Evolutionary conservation across 1,140 invertebrate species (phyloP), one percentile per base, ranked within the genome.

Genomic region (Bombus terrestris): DNA sequence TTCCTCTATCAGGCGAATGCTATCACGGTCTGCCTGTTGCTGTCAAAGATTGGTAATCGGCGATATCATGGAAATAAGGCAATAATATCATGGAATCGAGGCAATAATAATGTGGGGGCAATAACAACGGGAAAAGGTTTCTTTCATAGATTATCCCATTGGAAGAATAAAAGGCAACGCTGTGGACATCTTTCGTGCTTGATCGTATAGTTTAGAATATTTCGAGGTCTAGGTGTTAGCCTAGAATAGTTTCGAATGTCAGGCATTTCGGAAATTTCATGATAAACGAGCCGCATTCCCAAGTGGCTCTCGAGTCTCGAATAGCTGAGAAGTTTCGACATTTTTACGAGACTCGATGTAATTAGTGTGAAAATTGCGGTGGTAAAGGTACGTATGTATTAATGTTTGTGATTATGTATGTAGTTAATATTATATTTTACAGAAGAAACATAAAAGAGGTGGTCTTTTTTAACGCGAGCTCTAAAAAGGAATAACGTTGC

Each of bases 251-350:
- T 80, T 10, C 41, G 41, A 80, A 43, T 47, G 47, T 69, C 53
- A 68, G 77, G 77, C 77, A 80, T 80, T 80, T 80, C 41, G n/a
- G 32, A 69, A n/a, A 69, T 80, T 80, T 69, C 41, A 12, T 47
- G 41, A 64, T 79, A 22, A 47, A 68, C 77, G 22, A 64, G 37
- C 25, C 6, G 8, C 10, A 25, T 10, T 28, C 77, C 6, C 28
- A 13, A 43, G 41, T 13, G 41, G 35, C 28, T 47, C 4, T 37
- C 62, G 28, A 64, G 76, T 32, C 22, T 53, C 41, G 64, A 68
- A 80, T 69, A 69, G 28, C 64, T 80, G 8, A 8, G 12, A 8
- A 80, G 64, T 69, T 80, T 53, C 12, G 10, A 53, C 15, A 43
- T 43, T 78, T 78, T 78, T 66, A 39, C 18, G 39, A 18, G 39